These are phyloP conservation scores for Platygyra sinensis DNA, from an alignment of 64 coral and sea anemone species.

Conservation along the genomic window DNA sequence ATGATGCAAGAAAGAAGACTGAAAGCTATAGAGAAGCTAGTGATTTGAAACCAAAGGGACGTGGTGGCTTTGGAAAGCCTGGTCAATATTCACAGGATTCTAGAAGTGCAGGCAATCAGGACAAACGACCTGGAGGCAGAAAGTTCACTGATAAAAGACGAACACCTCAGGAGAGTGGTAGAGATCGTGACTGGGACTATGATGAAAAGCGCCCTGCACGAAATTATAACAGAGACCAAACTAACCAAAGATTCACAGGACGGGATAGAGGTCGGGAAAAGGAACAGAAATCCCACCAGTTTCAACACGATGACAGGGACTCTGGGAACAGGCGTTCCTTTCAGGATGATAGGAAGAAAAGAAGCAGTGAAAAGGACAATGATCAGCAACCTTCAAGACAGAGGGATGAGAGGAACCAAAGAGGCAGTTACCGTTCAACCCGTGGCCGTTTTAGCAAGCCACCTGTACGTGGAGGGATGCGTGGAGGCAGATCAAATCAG, in stretches of 20 bases:
- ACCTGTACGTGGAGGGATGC: background rate
- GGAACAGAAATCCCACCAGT: background rate
- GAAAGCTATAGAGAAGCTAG: slow-evolving; percentile 9
- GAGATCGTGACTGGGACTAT: background rate
- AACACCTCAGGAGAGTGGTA: background rate
- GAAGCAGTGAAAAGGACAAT: slow-evolving; percentile 2
- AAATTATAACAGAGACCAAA: slow-evolving; percentile 22
- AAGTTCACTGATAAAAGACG: background rate
- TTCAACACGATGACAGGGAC: slow-evolving; percentile 5
- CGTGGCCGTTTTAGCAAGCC: slow-evolving; percentile 49
- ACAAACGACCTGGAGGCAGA: slow-evolving; percentile 5
- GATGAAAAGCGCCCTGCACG: background rate
- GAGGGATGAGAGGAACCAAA: slow-evolving; percentile 19
- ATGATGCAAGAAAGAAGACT: slow-evolving; percentile 27
- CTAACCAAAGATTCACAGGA: background rate
- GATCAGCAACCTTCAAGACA: slow-evolving; percentile 13
- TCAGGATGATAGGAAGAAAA: slow-evolving; percentile 33
- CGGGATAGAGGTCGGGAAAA: slow-evolving; percentile 39
- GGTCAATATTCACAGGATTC: background rate
- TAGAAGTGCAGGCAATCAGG: slow-evolving; percentile 8
- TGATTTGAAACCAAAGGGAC: slow-evolving; percentile 28
- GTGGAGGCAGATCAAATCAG: slow-evolving; percentile 65
- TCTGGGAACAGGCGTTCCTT: background rate
- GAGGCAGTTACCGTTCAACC: slow-evolving; percentile 29
- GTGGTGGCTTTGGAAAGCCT: slow-evolving; percentile 30